Conservation (phyloP, 2,888 invertebrate genomes). For the Bhutanitis thaidina region DNA sequence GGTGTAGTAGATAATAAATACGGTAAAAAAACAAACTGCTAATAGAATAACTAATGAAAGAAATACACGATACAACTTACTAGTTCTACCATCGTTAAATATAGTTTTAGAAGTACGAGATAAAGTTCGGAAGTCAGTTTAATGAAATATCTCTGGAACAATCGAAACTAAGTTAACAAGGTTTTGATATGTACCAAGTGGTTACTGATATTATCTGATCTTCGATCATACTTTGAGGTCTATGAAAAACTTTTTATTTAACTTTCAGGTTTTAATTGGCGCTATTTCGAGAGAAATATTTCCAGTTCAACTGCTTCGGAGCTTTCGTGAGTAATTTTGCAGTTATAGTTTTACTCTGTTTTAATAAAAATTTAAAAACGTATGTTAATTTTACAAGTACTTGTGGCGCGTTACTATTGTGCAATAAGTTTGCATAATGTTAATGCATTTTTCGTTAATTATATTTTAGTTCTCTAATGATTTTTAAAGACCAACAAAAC, state of each 20-base stretch:
- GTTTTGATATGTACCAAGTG: conserved; percentile 29
- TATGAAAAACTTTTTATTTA: conserved; percentile 15
- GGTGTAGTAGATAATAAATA: too few species aligned
- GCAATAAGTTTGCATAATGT: too few species aligned
- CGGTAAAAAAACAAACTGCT: neutral
- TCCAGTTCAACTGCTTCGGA: neutral
- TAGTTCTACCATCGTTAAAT: conserved; percentile 27
- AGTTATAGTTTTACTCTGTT: neutral
- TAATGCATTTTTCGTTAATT: too few species aligned
- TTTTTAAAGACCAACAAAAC: too few species aligned
- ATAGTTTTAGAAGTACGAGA: conserved; percentile 21
- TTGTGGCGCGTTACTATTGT: too few species aligned
- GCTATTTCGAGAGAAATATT: neutral
- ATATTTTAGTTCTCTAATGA: too few species aligned
- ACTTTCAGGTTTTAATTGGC: neutral
- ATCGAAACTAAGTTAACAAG: conserved; percentile 34
- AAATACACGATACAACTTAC: conserved; percentile 11
- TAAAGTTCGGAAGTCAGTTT: conserved; percentile 33
- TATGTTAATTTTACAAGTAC: too few species aligned
- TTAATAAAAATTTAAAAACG: too few species aligned
- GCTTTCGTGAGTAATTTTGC: neutral
- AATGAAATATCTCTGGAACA: conserved; percentile 44
- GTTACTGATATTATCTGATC: conserved; percentile 27
- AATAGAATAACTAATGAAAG: neutral
- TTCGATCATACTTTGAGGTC: conserved; percentile 19